A percentile compares a stretch with the other conserved stretches of the same genome.
Evolutionary conservation across 1,140 invertebrate species (phyloP).

Genomic region (Pararge aegeria): DNA sequence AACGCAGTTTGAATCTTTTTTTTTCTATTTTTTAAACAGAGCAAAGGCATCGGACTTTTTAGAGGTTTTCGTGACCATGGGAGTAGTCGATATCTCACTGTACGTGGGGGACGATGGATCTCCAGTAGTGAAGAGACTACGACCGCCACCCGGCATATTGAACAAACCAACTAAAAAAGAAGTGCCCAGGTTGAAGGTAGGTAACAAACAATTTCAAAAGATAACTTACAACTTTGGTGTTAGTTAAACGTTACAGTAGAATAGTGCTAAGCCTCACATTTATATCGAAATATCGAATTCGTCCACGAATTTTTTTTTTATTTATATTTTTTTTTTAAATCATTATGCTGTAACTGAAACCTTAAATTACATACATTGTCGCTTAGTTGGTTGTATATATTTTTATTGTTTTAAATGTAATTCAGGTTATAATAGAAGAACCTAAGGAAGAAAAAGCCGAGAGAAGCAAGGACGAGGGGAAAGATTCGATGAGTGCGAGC

Average conservation of each 20-base stretch:
- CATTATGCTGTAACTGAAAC: too few relatives aligned
- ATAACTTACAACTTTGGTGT: too few relatives aligned
- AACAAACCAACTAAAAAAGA: neutral
- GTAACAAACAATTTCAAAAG: too few relatives aligned
- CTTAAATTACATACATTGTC: too few relatives aligned
- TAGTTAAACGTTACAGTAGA: too few relatives aligned
- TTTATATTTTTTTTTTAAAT: too few relatives aligned
- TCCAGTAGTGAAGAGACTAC: constrained; percentile 30
- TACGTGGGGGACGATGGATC: constrained; percentile 45
- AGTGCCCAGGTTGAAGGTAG: constrained; percentile 31
- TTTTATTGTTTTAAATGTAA: too few relatives aligned
- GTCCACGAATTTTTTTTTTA: too few relatives aligned
- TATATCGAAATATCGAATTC: too few relatives aligned
- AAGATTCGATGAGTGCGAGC: constrained; percentile 20
- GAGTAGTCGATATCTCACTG: constrained; percentile 51
- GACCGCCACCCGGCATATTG: constrained; percentile 29
- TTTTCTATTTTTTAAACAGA: constrained; percentile 28
- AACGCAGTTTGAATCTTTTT: neutral
- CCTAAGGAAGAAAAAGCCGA: constrained; percentile 15
- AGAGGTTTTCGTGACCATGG: constrained; percentile 62
- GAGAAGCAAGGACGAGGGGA: constrained; percentile 7
- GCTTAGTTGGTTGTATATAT: too few relatives aligned
- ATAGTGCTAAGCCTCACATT: too few relatives aligned
- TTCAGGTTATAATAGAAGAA: constrained; percentile 36
- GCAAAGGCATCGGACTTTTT: constrained; percentile 44